Percentiles rank a stretch among this genome's conserved stretches.
Conservation (phyloP, 2,113 vertebrate genomes). For the Colaptes auratus region DNA sequence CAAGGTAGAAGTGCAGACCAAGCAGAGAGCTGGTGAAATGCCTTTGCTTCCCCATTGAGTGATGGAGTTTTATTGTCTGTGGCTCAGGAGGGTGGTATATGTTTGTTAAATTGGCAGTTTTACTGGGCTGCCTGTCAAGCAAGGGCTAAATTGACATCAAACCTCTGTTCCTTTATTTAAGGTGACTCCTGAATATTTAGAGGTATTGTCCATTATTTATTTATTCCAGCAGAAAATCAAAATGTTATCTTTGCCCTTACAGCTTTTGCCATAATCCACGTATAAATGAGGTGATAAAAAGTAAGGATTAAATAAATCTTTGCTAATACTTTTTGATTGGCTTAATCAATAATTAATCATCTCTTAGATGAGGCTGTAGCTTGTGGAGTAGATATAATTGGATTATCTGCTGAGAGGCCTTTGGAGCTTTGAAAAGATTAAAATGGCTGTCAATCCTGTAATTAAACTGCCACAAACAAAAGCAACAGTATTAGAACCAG, state of each 20-base stretch:
- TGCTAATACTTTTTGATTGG: slow-evolving; percentile 83
- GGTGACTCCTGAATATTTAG: slow-evolving; percentile 35
- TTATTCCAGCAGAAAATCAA: neutral
- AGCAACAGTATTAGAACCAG: slow-evolving; percentile 67
- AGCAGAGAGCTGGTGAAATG: neutral
- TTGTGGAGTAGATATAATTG: slow-evolving; percentile 96
- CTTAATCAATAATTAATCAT: slow-evolving; percentile 89
- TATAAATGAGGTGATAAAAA: slow-evolving; percentile 72
- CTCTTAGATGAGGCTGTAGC: slow-evolving; percentile 81
- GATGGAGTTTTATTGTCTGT: neutral
- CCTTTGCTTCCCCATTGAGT: neutral
- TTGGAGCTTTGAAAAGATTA: slow-evolving; percentile 96
- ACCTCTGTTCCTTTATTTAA: neutral
- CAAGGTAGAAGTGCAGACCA: neutral
- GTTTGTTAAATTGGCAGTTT: neutral
- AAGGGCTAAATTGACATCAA: neutral
- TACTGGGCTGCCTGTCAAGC: neutral
- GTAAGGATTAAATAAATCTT: slow-evolving; percentile 78
- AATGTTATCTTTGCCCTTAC: slow-evolving; percentile 57
- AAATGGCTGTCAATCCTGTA: slow-evolving; percentile 93
- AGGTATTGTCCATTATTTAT: neutral
- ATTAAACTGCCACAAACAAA: slow-evolving; percentile 91
- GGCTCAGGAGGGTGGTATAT: neutral
- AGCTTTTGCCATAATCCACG: slow-evolving; percentile 66
- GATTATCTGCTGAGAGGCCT: slow-evolving; percentile 90